phyloP scores from a whole-genome alignment of 2,113 vertebrate genomes.

The Bombycilla garrulus region DNA sequence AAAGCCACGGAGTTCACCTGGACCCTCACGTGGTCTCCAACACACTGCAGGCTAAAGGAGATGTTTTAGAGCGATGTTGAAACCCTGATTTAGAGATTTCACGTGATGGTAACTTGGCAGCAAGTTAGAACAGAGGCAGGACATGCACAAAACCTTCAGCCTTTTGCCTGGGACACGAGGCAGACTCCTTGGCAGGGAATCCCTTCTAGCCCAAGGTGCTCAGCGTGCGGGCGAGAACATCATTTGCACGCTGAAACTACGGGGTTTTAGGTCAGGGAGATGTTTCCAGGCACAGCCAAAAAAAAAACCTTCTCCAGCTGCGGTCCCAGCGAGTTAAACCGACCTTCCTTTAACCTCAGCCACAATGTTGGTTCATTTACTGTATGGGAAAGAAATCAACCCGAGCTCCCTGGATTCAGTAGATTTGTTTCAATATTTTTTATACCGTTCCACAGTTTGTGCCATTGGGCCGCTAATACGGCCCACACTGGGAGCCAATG shows the following conservation, averaged over 20 bases:
- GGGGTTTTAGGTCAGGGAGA: not conserved
- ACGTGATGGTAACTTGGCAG: not conserved
- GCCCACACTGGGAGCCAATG: not conserved
- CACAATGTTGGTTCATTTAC: not conserved
- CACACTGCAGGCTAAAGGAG: not conserved
- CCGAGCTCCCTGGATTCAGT: not conserved
- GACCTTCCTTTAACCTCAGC: not conserved
- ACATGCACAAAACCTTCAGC: not conserved
- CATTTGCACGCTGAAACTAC: not conserved
- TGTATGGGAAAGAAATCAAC: not conserved
- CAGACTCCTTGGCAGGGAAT: not conserved
- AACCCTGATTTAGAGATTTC: not conserved
- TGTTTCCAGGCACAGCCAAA: not conserved
- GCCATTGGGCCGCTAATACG: not conserved
- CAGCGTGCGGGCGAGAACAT: rapidly evolving
- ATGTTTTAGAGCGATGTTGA: not conserved
- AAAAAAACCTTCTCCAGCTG: not conserved
- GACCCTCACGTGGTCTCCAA: not conserved
- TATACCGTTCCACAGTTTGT: not conserved
- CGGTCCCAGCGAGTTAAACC: not conserved
- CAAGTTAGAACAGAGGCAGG: not conserved
- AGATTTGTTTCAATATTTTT: not conserved
- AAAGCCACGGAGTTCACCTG: not conserved
- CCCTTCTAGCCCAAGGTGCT: rapidly evolving
- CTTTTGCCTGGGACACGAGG: rapidly evolving